Percentiles rank a stretch among this genome's conserved stretches.
Evolutionary conservation across 2,797 vertebrate species (phyloP).

Genomic region (Neopelma chrysocephalum): DNA sequence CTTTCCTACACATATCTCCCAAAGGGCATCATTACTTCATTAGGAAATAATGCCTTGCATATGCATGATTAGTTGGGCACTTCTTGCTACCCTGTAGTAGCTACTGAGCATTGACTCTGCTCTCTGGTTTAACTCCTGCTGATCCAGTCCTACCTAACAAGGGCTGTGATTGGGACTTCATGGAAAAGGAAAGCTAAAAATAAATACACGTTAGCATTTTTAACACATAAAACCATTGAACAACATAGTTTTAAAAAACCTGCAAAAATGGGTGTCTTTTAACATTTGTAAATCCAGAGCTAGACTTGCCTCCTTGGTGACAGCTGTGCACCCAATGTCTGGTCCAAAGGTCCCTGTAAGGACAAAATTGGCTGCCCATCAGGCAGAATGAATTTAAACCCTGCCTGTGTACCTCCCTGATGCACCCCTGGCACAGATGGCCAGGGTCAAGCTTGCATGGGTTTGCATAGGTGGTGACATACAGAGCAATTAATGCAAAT

Average conservation of each 20-base stretch:
- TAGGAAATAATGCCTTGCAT: background rate
- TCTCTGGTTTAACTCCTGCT: background rate
- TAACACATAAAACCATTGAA: background rate
- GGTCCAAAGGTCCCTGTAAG: background rate
- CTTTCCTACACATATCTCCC: background rate
- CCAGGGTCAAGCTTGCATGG: background rate
- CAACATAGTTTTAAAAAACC: background rate
- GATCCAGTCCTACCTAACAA: background rate
- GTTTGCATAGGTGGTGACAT: background rate
- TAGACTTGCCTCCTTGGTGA: background rate
- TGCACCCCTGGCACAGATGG: fast-evolving
- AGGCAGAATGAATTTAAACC: background rate
- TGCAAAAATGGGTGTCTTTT: background rate
- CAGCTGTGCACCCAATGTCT: background rate
- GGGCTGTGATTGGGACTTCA: background rate
- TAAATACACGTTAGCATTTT: background rate
- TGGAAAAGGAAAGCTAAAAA: background rate
- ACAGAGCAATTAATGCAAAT: background rate
- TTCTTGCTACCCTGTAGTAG: background rate
- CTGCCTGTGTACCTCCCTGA: background rate
- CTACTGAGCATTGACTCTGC: background rate
- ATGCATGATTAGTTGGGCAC: background rate
- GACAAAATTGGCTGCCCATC: background rate
- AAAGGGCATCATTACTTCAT: background rate
- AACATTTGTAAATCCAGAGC: background rate